These are phyloP conservation scores for Spisula subtruncata DNA, from an alignment of 2,888 invertebrate species.

Conservation along the genomic window DNA sequence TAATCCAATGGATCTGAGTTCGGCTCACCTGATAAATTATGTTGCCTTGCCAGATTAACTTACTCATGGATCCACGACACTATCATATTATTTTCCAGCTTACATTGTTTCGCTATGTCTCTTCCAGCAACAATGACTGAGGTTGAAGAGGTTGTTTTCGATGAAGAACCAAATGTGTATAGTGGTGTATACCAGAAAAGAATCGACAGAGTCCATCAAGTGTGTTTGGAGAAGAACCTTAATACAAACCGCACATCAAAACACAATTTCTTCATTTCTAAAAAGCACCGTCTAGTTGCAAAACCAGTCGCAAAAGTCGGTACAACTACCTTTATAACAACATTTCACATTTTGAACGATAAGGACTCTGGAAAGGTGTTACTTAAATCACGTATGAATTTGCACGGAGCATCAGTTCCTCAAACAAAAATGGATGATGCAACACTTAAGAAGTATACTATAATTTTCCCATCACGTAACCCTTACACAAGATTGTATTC, in stretches of 20 bases:
- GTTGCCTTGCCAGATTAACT: too few species aligned
- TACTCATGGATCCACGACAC: too few species aligned
- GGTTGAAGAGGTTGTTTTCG: too few species aligned
- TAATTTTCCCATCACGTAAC: neutral
- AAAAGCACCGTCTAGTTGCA: neutral
- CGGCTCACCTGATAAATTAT: too few species aligned
- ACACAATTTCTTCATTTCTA: neutral
- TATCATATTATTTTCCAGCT: too few species aligned
- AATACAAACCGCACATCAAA: neutral
- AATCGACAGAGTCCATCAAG: neutral
- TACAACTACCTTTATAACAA: neutral
- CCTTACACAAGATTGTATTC: neutral
- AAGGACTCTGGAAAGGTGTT: neutral
- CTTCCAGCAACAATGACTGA: too few species aligned
- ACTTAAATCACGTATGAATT: neutral
- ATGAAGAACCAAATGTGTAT: neutral
- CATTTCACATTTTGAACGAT: neutral
- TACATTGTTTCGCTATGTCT: too few species aligned
- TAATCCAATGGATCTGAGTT: too few species aligned
- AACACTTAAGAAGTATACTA: neutral
- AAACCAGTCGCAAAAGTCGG: neutral
- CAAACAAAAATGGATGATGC: neutral
- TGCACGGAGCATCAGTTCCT: neutral
- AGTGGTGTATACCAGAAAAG: neutral
- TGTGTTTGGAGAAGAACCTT: neutral